Base-by-base conservation (phyloP, 2,797 vertebrate species). In the Danio aesculapii region DNA sequence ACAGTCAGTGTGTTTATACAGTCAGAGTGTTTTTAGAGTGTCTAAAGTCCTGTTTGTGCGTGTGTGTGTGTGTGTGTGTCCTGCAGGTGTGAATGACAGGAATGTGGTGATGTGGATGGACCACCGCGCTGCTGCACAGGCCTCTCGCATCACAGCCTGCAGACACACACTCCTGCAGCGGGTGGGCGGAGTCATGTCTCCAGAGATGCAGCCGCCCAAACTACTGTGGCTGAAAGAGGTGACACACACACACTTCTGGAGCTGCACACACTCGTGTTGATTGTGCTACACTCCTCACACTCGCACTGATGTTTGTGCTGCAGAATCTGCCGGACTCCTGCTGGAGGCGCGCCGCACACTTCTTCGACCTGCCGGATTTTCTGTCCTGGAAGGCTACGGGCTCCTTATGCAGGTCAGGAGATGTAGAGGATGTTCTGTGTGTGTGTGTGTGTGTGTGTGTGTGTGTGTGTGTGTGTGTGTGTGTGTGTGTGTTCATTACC, bases 71-170 rank as follows among this genome's bases (percentile, higher is more conserved):
- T 13, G 47, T 49, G 47, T 49, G 30, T 30, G 30, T 30, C 30
- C 30, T 6, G 63, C 87, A 99, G 98, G 95, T 19, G 91, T 94
- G 82, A 75, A 58, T n/a, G 86, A 84, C 3, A 94, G 93, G 87
- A 98, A 99, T 21, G 88, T 98, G 86, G 94, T 99, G 72, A 97
- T 99, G 98, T 99, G 98, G 98, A 96, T 99, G 96, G 98, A 99
- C 88, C 98, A 99, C 86, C 95, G 98, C 5, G 97, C 97, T 0
- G 90, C 86, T 21, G 94, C 90, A 77, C 97, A 99, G 87, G 97
- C 96, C 0, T 72, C 92, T 46, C 93, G 87, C 39, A 98, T 99
- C 89, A 99, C 97, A 2, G 81, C 87, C 64, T 91, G 91, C 0
- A 91, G 91, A 10, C 97, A 99, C 87, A 63, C 70, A 0, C 94